These are phyloP conservation scores for Notolepis coatsorum DNA, from an alignment of 2,797 vertebrate genomes.

Conservation along the genomic window DNA sequence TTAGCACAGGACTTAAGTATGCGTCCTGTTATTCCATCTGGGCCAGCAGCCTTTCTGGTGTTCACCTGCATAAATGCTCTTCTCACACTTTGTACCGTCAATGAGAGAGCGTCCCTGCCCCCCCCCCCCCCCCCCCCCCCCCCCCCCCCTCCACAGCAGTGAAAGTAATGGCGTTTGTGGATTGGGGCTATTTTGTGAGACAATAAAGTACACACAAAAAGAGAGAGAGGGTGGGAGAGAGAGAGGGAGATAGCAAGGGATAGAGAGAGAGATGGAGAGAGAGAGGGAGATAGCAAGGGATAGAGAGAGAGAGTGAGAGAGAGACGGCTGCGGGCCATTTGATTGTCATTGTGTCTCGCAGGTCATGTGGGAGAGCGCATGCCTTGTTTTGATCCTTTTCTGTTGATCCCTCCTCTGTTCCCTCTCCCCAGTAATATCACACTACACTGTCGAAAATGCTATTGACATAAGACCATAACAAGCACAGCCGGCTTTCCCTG, in stretches of 20 bases:
- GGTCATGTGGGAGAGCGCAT: conserved; percentile 73
- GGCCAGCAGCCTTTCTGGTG: no score
- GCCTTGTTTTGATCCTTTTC: conserved; percentile 72
- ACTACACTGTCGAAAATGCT: conserved; percentile 61
- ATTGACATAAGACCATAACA: conserved; percentile 73
- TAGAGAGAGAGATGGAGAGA: conserved; percentile 44
- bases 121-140: no score
- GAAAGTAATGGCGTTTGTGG: no score
- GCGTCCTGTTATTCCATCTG: no score
- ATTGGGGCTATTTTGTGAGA: conserved; percentile 76
- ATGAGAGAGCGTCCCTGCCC: no score
- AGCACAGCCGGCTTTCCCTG: conserved; percentile 62
- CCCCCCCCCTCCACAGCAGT: no score
- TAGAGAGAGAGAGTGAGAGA: conserved; percentile 38
- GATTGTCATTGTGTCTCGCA: conserved; percentile 79
- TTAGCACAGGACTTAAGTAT: no score
- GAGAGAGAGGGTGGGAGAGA: conserved; percentile 6
- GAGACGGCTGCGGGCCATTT: conserved; percentile 75
- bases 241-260: conserved; percentile 30
- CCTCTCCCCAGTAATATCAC: conserved; percentile 66
- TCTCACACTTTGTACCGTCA: no score
- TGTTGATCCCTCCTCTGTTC: conserved; percentile 62
- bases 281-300: conserved; percentile 23
- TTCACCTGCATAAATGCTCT: no score
- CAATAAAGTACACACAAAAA: conserved; percentile 74